Evolutionary conservation across 2,888 invertebrate species (phyloP), one percentile per base, ranked within the genome.

Genomic region (Dendrolimus pini): DNA sequence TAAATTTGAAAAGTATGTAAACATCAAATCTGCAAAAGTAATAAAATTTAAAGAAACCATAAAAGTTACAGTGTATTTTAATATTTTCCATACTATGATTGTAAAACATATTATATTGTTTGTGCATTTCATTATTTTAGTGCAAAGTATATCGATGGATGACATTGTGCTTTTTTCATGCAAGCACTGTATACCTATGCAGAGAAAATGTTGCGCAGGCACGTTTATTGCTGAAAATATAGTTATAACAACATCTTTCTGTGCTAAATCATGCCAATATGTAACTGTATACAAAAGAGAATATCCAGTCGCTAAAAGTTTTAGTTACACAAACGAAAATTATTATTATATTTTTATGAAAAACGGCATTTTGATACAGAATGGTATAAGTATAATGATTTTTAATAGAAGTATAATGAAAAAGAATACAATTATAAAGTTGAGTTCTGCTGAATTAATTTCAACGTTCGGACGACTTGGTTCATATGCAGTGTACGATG

Each of bases 201-300:
- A 64, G 0, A 59, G 65, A 2, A 65, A 66, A 54, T 75, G 75
- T 62, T 85, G 84, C 58, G 56, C 80, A 18, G 85, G 82, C 7
- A 77, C 77, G 12, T 65, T 73, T 30, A 67, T 85, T 58, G 65
- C 68, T 42, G 68, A 72, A 1, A 71, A 74, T 55, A 64, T 77
- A 52, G 66, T 78, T 7, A 55, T 85, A 54, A 80, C 84, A 9
- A 80, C 82, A 0, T 67, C 73, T 2, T 69, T 62, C 59, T 85
- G 86, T 60, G 82, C 82, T n/a, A 57, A 67, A 60, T 67, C 67
- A 2, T 85, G 84, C 65, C 61, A 73, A 54, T 67, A 56, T 9
- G 63, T 78, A 10, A 47, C 12, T 2, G 6, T 47, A 12, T 12
- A 12, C 6, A 12, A 47, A 47, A 47, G 12, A 47, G 47, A 47